Conservation (phyloP, 2,888 invertebrate species). For the Drosophila subsilvestris region DNA sequence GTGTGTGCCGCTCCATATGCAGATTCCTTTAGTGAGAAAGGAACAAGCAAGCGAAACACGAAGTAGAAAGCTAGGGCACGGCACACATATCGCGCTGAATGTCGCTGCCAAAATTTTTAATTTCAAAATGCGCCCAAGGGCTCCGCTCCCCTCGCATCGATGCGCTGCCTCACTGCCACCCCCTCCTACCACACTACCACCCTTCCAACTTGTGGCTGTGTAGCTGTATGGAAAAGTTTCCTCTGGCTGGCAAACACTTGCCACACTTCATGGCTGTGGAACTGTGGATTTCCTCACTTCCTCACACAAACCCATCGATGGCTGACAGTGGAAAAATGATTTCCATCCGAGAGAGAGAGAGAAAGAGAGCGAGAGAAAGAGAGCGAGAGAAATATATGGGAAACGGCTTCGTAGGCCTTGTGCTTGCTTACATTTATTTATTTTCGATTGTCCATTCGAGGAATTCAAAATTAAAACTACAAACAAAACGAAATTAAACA, state of each 20-base stretch:
- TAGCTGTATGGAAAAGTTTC: neutral
- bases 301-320: neutral
- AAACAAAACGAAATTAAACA: too few species aligned
- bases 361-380: too few species aligned
- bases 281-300: neutral
- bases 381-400: too few species aligned
- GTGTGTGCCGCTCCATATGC: slow-evolving; percentile 26
- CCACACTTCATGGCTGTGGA: neutral
- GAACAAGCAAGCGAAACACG: neutral
- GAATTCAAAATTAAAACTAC: too few species aligned
- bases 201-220: neutral
- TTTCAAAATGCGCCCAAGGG: slow-evolving; percentile 61
- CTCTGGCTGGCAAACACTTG: too few species aligned
- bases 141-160: slow-evolving; percentile 49
- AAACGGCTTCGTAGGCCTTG: too few species aligned
- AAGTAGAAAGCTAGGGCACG: slow-evolving; percentile 4
- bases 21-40: slow-evolving; percentile 12
- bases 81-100: slow-evolving; percentile 19
- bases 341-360: too few species aligned
- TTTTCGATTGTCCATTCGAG: too few species aligned
- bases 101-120: slow-evolving; percentile 69
- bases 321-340: neutral
- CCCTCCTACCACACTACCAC: too few species aligned
- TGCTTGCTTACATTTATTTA: too few species aligned
- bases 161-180: too few species aligned